Base-by-base conservation (phyloP, 2,113 vertebrate species). In the Alces alces region DNA sequence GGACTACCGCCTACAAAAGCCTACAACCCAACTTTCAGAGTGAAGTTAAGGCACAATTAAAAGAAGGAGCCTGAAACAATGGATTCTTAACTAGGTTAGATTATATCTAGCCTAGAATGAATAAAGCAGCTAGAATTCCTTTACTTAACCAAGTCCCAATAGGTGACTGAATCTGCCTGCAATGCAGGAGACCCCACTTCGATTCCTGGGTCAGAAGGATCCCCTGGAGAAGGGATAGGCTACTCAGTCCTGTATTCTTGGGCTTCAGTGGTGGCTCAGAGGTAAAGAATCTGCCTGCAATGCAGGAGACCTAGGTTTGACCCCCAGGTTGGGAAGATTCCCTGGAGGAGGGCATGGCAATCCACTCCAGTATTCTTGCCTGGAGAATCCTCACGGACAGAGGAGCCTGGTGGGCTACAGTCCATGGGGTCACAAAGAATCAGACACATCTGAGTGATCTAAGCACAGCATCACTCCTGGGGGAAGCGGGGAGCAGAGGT, bases 1-100 rank as follows among this genome's bases (percentile, higher is more conserved):
- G 86, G 36, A 85, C 27, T 90, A 79, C 94, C 33, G 27, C 36
- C 28, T 45, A 19, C 50, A 87, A 89, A 60, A 92, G 30, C 47
- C 73, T 78, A n/a, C n/a, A 84, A 58, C 6, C 21, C 52, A 85
- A 7, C 4, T 33, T 55, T 87, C 76, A 86, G 64, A 88, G 54
- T 21, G n/a, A 90, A 55, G 30, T 82, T 82, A 60, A 4, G 54
- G 21, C 79, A 89, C 60, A 73, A 87, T 76, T 52, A 47, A 73
- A 89, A 92, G 21, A 17, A 73, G 36, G 39, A 50, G 50, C 30
- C 50, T 92, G 30, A 94, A 89, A 93, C 13, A 82, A 55, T 52
- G 25, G 52, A 60, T 85, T 91, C 50, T 66, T 88, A 52, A 82
- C 61, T 58, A 58, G 25, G 83, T 57, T 58, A 58, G 78, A 86